Percentiles rank a stretch among this genome's conserved stretches.
These are phyloP conservation scores for Caranx melampygus DNA, from an alignment of 2,113 vertebrate genomes.

Conservation along the genomic window DNA sequence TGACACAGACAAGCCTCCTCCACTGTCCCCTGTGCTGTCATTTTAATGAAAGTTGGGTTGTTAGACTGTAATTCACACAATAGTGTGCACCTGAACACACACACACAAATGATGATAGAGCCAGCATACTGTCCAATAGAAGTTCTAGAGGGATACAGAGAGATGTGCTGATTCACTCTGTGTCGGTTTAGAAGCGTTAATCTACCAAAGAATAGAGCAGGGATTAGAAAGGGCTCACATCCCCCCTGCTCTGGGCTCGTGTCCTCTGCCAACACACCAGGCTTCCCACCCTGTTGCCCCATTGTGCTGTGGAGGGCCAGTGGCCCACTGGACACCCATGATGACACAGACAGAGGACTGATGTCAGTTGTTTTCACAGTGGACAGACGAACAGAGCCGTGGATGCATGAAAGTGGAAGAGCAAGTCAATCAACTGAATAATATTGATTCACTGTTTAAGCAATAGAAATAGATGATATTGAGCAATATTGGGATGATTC, in stretches of 20 bases:
- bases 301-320: slow-evolving; percentile 65
- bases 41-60: not conserved
- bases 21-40: not conserved
- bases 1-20: not conserved
- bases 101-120: slow-evolving; percentile 50
- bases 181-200: slow-evolving; percentile 81
- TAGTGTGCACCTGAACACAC: not conserved
- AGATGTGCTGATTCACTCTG: slow-evolving; percentile 86
- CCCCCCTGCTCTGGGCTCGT: slow-evolving; percentile 47
- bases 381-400: slow-evolving; percentile 15
- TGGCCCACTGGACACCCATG: slow-evolving; percentile 62
- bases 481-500: not conserved
- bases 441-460: slow-evolving; percentile 26
- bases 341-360: slow-evolving; percentile 61
- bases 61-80: not conserved
- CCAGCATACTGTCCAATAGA: slow-evolving; percentile 29
- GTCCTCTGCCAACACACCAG: slow-evolving; percentile 62
- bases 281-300: slow-evolving; percentile 55
- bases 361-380: slow-evolving; percentile 80
- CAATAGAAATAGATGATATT: slow-evolving; percentile 10
- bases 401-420: slow-evolving; percentile 28
- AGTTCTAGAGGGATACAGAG: slow-evolving; percentile 68
- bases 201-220: slow-evolving; percentile 79
- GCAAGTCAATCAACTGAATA: slow-evolving; percentile 29
- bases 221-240: slow-evolving; percentile 78